Conservation (phyloP, 2,113 vertebrate genomes). For the Myodes glareolus region DNA sequence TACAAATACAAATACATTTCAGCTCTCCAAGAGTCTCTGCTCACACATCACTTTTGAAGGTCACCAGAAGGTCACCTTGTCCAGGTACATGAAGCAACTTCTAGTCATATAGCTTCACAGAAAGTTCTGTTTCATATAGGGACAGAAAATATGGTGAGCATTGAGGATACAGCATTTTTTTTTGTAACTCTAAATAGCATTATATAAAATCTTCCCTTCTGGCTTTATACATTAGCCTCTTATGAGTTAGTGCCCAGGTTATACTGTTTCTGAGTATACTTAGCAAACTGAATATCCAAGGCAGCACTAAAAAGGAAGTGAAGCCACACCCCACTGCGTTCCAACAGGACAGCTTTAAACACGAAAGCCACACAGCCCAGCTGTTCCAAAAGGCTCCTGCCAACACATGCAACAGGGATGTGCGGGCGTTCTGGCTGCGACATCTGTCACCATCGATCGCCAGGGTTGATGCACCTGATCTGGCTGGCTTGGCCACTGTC, state of each 20-base stretch:
- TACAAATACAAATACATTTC: not conserved
- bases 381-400: not conserved
- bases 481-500: not conserved
- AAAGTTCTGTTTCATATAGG: not conserved
- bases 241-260: not conserved
- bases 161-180: not conserved
- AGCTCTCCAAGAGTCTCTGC: not conserved
- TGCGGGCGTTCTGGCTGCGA: not conserved
- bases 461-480: not conserved
- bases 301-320: not conserved
- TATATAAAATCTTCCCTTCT: not conserved
- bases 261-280: not conserved
- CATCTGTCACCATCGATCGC: not conserved
- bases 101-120: not conserved
- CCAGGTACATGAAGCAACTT: not conserved
- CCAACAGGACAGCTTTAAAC: slow-evolving; percentile 9
- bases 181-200: not conserved
- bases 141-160: not conserved
- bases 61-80: not conserved
- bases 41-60: not conserved
- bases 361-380: not conserved
- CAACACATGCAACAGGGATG: not conserved
- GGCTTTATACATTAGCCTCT: not conserved
- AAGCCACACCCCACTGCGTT: not conserved
- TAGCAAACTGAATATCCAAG: slow-evolving; percentile 16